Conservation (phyloP, 2,113 vertebrate genomes). For the Macquaria australasica region DNA sequence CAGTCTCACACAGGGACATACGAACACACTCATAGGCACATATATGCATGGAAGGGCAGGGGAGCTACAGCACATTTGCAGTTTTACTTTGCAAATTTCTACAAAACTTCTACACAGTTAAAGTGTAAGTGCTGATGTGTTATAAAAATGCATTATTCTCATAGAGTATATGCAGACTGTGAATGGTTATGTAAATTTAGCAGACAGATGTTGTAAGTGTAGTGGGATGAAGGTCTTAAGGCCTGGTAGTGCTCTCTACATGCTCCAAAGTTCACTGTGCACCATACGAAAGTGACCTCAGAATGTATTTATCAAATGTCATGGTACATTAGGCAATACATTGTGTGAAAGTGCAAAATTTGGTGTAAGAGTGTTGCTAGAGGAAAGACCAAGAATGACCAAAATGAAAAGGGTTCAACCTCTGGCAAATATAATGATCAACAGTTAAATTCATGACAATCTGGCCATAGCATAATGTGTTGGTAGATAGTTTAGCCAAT, state of each 20-base stretch:
- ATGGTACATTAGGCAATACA: too few relatives aligned
- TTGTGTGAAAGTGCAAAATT: not conserved
- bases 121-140: not conserved
- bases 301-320: too few relatives aligned
- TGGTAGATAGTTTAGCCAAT: too few relatives aligned
- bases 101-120: not conserved
- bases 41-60: not conserved
- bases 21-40: not conserved
- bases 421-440: too few relatives aligned
- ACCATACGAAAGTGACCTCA: not conserved
- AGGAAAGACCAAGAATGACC: not conserved
- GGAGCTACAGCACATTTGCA: not conserved
- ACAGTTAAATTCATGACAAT: too few relatives aligned
- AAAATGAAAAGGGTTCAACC: not conserved
- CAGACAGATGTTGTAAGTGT: not conserved
- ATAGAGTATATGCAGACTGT: not conserved
- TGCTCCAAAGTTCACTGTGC: not conserved
- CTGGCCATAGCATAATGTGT: not conserved
- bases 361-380: not conserved
- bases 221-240: not conserved
- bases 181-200: not conserved
- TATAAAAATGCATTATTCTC: not conserved
- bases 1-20: conserved; percentile 16
- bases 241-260: not conserved
- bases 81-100: too few relatives aligned